Percentiles rank a stretch among this genome's conserved stretches.
Conservation (phyloP, 2,888 invertebrate species). For the Cremastinae sp. region DNA sequence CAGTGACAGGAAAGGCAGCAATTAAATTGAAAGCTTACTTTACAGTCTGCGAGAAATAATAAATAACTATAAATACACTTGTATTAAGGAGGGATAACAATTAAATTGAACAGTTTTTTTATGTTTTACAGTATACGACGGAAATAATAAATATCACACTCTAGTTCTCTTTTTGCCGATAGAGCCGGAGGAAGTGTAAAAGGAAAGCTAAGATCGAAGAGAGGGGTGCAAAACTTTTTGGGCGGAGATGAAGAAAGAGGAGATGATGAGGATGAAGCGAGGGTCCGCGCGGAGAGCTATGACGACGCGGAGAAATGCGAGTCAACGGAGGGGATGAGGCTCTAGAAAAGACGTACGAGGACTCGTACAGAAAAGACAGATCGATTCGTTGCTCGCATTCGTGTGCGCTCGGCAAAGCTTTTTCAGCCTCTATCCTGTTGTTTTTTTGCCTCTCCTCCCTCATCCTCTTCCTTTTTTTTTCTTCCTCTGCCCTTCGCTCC, state of each 20-base stretch:
- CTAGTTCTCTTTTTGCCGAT: no score
- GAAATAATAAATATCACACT: no score
- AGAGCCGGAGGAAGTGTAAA: constrained; percentile 14
- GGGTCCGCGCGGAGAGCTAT: constrained; percentile 30
- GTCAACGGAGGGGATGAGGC: no score
- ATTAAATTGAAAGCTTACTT: not conserved
- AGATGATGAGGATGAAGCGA: constrained; percentile 33
- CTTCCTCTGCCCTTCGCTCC: constrained; percentile 17
- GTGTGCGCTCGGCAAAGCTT: constrained; percentile 33
- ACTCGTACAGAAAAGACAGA: constrained; percentile 55
- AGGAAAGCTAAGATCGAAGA: constrained; percentile 27
- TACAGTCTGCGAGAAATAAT: not conserved
- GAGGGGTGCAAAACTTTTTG: constrained; percentile 20
- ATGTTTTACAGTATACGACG: no score
- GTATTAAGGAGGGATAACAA: no score
- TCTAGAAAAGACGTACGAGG: constrained; percentile 48
- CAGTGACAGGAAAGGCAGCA: constrained; percentile 3
- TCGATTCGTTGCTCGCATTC: constrained; percentile 56
- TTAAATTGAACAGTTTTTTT: no score
- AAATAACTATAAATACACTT: no score
- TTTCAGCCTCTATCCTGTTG: constrained; percentile 49
- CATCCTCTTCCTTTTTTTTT: constrained; percentile 31
- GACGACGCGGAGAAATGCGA: constrained; percentile 33
- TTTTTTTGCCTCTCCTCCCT: constrained; percentile 1
- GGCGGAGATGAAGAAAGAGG: constrained; percentile 35